Base-by-base conservation (phyloP, 2,113 vertebrate species). In the Crotalus horridus region DNA sequence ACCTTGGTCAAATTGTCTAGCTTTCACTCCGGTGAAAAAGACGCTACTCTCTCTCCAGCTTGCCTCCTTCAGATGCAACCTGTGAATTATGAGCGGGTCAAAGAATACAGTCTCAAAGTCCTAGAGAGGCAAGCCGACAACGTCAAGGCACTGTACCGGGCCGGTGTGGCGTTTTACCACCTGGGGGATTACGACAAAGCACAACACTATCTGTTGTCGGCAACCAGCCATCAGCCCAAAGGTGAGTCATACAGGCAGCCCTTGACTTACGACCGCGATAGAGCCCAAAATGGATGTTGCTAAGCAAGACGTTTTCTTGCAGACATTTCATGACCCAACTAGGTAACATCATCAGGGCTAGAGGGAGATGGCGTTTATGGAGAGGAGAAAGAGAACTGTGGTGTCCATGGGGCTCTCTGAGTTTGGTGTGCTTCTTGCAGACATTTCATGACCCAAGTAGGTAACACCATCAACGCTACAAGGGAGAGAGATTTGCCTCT, bases 91-190 rank as follows among this genome's bases (percentile, higher is more conserved):
- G 92, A 97, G n/a, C 98, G 98, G 81, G 99, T 99, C 43, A 97
- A 95, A 88, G 98, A 99, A 85, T 99, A 99, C 95, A 98, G 98
- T 93, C 96, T 98, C 92, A 98, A 98, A 86, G 98, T 99, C 29
- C 96, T 99, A 81, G 96, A 97, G 86, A 97, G 97, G 94, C 98
- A 98, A 92, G 97, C 98, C 1, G 96, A 96, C 15, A 98, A 99
- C 43, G 94, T 97, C 92, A 99, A 99, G 95, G 99, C 98, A 0
- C 95, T 99, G 92, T 99, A 99, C 95, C 98, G 98, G 81, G 99
- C 98, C 0, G 99, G 99, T 20, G 98, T 99, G 39, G 98, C 98
- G 53, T 97, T 97, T n/a, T 97, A 98, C 95, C 98, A 99, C 94
- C 97, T 98, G 81, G 98, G 98, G 90, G 98, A 99, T 92, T 98